phyloP scores from a whole-genome alignment of 2,113 vertebrate genomes.

The Cyanoderma ruficeps region DNA sequence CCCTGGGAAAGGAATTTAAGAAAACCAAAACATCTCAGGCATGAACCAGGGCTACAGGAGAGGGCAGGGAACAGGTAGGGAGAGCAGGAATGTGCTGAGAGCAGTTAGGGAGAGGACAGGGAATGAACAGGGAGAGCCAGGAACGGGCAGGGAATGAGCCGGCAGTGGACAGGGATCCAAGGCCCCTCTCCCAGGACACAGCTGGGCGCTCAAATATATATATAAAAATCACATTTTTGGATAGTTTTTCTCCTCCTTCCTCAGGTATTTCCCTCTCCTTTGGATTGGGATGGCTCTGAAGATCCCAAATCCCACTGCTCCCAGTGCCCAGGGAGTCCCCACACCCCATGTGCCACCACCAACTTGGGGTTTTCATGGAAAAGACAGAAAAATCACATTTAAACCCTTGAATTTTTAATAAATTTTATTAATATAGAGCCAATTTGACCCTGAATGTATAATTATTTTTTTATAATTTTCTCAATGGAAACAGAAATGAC shows the following conservation, averaged over 20 bases:
- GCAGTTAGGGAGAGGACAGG: background rate
- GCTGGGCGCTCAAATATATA: fast-evolving
- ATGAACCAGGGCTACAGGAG: background rate
- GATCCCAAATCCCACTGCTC: background rate
- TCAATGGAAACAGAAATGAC: fast-evolving
- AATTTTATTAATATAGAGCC: background rate
- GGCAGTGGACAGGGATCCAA: background rate
- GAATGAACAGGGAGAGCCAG: background rate
- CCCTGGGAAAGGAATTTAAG: too few species aligned
- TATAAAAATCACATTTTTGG: background rate
- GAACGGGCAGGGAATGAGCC: background rate
- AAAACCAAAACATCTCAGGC: too few species aligned
- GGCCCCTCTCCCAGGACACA: background rate
- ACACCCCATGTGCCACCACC: too few species aligned
- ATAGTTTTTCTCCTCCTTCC: fast-evolving
- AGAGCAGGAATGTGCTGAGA: background rate
- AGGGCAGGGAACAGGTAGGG: background rate
- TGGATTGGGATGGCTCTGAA: fast-evolving
- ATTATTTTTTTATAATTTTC: background rate
- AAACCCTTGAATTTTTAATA: too few species aligned
- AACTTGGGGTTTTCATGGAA: background rate
- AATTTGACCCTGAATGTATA: too few species aligned
- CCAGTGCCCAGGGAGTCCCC: background rate
- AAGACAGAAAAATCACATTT: background rate
- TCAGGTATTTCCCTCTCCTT: background rate